Percentiles rank a stretch among this genome's conserved stretches.
phyloP scores from a whole-genome alignment of 2,113 vertebrate species.

The Dunckerocampus dactyliophorus region DNA sequence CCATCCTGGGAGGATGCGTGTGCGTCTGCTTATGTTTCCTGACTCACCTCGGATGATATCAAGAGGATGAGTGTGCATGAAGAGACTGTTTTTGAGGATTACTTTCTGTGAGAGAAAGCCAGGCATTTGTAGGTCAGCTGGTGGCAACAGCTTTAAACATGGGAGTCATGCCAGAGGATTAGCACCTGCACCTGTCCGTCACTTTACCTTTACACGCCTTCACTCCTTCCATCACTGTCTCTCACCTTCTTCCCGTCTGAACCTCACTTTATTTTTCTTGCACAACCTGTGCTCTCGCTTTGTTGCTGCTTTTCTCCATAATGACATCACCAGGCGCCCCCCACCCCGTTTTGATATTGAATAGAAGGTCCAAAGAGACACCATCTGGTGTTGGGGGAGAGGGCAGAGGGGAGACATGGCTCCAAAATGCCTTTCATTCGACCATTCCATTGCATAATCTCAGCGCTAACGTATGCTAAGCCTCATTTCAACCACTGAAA shows the following conservation, averaged over 20 bases:
- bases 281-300: too few species aligned
- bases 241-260: neutral
- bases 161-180: conserved; percentile 34
- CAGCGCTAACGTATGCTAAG: conserved; percentile 4
- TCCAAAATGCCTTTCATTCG: conserved; percentile 41
- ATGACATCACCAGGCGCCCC: conserved; percentile 9
- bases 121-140: neutral
- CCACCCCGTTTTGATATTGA: conserved; percentile 73
- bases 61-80: neutral
- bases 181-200: conserved; percentile 43
- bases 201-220: conserved; percentile 21
- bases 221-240: neutral
- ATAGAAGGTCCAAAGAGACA: conserved; percentile 63
- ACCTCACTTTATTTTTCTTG: neutral
- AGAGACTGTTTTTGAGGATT: neutral
- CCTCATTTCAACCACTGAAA: neutral
- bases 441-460: conserved; percentile 34
- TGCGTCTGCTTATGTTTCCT: conserved; percentile 38
- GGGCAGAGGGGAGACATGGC: conserved; percentile 33
- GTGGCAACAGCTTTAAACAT: conserved; percentile 36
- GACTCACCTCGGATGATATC: conserved; percentile 36
- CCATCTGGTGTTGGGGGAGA: conserved; percentile 70
- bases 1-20: too few species aligned
- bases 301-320: neutral
- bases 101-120: neutral